Conservation (phyloP, 2,888 invertebrate species). For the Hermaeophaga mercurialis region DNA sequence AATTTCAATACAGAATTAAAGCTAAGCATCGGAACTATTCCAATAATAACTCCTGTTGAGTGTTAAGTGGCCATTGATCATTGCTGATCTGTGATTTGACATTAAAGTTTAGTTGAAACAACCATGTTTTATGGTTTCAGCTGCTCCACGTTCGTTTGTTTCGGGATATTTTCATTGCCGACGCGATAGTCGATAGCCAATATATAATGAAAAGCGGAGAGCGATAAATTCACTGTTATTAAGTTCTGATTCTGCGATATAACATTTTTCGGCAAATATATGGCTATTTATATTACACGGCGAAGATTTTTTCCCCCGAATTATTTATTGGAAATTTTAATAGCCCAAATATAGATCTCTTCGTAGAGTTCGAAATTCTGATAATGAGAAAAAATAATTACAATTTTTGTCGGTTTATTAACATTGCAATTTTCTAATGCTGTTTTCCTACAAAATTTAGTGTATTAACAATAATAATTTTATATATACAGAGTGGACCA, state of each 20-base stretch:
- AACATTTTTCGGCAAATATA: slow-evolving; percentile 23
- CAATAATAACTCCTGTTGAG: neutral
- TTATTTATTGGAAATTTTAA: slow-evolving; percentile 12
- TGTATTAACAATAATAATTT: too few relatives aligned
- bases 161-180: slow-evolving; percentile 11
- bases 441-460: too few relatives aligned
- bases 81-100: neutral
- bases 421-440: too few relatives aligned
- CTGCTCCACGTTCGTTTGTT: slow-evolving; percentile 7
- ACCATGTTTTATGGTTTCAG: slow-evolving; percentile 7
- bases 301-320: neutral
- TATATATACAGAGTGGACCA: too few relatives aligned
- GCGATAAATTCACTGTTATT: slow-evolving; percentile 18
- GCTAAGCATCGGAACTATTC: too few relatives aligned
- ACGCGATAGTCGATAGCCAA: slow-evolving; percentile 10
- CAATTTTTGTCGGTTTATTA: too few relatives aligned
- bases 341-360: too few relatives aligned
- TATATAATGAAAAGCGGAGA: slow-evolving; percentile 20
- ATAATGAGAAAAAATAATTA: too few relatives aligned
- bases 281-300: slow-evolving; percentile 14
- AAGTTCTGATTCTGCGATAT: slow-evolving; percentile 24
- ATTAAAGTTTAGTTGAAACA: neutral
- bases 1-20: neutral
- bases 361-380: too few relatives aligned
- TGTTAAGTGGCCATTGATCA: neutral